Evolutionary conservation across 1,140 invertebrate genomes (phyloP).

Genomic region (Lepidostoma basale): DNA sequence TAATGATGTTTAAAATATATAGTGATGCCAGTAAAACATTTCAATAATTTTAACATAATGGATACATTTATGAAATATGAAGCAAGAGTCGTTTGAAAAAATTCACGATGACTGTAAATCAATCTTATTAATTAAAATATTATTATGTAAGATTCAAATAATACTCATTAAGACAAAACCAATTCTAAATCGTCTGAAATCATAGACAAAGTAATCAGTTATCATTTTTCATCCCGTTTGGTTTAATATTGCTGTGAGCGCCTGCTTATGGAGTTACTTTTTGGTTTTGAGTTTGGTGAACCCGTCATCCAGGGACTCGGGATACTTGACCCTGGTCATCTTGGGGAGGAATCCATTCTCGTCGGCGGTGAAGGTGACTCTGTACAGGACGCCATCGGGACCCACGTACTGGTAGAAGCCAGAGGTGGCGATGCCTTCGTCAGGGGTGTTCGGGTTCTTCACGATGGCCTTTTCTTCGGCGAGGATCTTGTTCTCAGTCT

Average conservation of each 20-base stretch:
- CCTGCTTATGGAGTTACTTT: background rate
- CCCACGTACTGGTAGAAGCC: constrained; percentile 69
- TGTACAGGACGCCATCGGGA: constrained; percentile 65
- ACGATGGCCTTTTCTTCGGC: constrained; percentile 69
- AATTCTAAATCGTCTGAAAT: too few species aligned
- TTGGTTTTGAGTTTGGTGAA: constrained; percentile 41
- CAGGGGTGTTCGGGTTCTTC: constrained; percentile 58
- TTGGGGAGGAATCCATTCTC: constrained; percentile 71
- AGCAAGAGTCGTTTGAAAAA: too few species aligned
- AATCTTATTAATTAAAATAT: too few species aligned
- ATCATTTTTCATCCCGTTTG: constrained; percentile 31
- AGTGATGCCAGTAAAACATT: too few species aligned
- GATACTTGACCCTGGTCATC: constrained; percentile 57
- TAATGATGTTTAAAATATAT: too few species aligned
- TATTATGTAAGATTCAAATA: too few species aligned
- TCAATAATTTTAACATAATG: too few species aligned
- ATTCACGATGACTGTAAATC: too few species aligned
- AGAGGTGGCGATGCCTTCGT: constrained; percentile 69
- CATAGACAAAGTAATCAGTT: too few species aligned
- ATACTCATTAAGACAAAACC: too few species aligned
- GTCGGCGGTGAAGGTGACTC: constrained; percentile 69
- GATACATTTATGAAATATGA: too few species aligned
- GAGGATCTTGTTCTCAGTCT: constrained; percentile 79
- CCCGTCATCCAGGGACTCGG: constrained; percentile 50
- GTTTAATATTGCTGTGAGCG: constrained; percentile 18